Evolutionary conservation across 2,113 vertebrate genomes (phyloP).

Genomic region (Pionites leucogaster): DNA sequence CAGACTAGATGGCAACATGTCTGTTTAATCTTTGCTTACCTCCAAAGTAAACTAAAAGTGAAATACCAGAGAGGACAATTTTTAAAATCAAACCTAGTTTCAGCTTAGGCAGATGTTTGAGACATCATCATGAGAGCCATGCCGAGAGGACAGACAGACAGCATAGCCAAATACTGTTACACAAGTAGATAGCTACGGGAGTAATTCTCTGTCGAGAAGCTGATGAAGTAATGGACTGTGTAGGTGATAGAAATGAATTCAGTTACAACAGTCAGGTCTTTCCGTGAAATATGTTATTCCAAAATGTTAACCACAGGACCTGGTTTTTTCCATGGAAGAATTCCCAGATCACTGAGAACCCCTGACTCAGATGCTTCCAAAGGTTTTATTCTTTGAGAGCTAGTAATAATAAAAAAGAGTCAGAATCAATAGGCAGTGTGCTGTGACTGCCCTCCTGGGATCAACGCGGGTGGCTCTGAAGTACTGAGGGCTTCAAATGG

Average conservation of each 20-base stretch:
- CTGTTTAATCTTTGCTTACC: background rate
- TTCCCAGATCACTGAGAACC: background rate
- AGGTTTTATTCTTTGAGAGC: background rate
- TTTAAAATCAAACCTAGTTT: background rate
- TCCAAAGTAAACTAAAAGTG: background rate
- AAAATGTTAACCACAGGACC: background rate
- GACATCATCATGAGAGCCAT: background rate
- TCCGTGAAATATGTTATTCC: background rate
- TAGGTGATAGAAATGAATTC: background rate
- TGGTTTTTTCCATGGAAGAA: background rate
- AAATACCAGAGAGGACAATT: background rate
- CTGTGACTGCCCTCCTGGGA: background rate
- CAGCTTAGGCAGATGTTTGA: rapidly evolving
- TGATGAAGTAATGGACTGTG: background rate
- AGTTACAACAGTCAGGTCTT: background rate
- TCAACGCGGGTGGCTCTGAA: background rate
- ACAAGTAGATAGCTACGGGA: background rate
- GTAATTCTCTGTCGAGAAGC: background rate
- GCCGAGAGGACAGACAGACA: background rate
- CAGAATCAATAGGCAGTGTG: background rate
- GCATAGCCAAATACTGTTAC: background rate
- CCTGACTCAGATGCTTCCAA: background rate
- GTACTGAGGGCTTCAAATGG: background rate
- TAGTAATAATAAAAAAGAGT: background rate
- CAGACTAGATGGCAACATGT: background rate